Evolutionary conservation across 2,113 vertebrate species (phyloP).

Genomic region (Lophochroa leadbeateri): DNA sequence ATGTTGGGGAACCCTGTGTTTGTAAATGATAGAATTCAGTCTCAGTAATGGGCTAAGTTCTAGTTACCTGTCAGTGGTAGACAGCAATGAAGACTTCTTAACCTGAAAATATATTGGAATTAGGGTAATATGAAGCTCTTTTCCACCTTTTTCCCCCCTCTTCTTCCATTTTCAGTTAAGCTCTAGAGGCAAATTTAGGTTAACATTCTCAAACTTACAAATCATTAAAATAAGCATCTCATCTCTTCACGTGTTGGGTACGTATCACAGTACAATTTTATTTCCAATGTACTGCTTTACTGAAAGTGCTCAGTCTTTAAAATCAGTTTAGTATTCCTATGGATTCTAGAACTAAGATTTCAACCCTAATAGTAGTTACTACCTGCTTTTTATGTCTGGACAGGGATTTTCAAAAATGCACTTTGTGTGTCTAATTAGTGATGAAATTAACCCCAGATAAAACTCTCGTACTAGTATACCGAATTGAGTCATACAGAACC

Average conservation of each 20-base stretch:
- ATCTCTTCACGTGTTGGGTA: not conserved
- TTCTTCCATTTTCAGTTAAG: not conserved
- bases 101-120: not conserved
- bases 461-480: not conserved
- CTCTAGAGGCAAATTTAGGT: not conserved
- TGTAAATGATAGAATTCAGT: not conserved
- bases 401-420: not conserved
- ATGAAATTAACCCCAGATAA: not conserved
- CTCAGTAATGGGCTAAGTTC: not conserved
- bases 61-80: not conserved
- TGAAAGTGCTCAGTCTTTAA: not conserved
- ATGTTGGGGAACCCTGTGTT: not conserved
- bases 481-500: not conserved
- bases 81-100: not conserved
- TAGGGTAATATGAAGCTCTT: not conserved
- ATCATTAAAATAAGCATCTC: not conserved
- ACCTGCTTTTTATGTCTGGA: not conserved
- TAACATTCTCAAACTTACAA: not conserved
- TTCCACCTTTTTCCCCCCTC: not conserved
- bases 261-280: not conserved
- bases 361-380: not conserved
- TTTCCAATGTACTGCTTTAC: not conserved
- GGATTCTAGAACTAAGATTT: not conserved
- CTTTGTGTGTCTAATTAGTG: not conserved
- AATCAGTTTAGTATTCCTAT: not conserved